Percentiles rank a stretch among this genome's conserved stretches.
These are phyloP conservation scores for Alloscopus bannaensis DNA, from an alignment of 2,888 invertebrate species.

Conservation along the genomic window DNA sequence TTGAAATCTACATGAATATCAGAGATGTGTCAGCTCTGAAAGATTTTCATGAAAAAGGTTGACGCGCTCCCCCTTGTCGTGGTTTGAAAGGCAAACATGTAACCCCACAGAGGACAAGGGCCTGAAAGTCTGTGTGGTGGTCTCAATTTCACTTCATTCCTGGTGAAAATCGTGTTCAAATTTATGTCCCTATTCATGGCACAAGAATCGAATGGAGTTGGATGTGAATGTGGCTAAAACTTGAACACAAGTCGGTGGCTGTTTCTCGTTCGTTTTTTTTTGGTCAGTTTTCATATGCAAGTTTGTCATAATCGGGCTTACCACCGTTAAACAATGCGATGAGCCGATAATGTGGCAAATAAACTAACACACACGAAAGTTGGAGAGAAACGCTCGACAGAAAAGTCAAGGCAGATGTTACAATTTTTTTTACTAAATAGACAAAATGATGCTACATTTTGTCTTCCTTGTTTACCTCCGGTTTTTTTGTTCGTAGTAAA, in stretches of 20 bases:
- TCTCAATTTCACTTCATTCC: slow-evolving; percentile 47
- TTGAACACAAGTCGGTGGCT: too few relatives aligned
- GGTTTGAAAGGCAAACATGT: slow-evolving; percentile 70
- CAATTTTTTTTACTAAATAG: too few relatives aligned
- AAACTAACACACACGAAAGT: background rate
- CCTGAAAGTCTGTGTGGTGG: slow-evolving; percentile 61
- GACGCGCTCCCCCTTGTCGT: slow-evolving; percentile 71
- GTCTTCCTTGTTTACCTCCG: background rate
- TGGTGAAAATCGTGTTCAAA: slow-evolving; percentile 9
- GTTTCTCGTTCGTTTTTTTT: too few relatives aligned
- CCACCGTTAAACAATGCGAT: slow-evolving; percentile 10
- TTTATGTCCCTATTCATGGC: too few relatives aligned
- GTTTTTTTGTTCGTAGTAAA: slow-evolving; percentile 16
- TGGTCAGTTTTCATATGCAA: too few relatives aligned
- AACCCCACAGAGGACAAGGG: slow-evolving; percentile 67
- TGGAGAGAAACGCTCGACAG: background rate
- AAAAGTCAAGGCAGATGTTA: slow-evolving; percentile 14
- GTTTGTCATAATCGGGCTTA: too few relatives aligned
- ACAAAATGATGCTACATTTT: background rate
- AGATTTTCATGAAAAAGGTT: slow-evolving; percentile 65
- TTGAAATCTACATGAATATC: slow-evolving; percentile 36
- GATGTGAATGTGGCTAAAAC: too few relatives aligned
- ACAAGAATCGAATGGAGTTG: background rate
- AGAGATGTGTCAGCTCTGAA: slow-evolving; percentile 44
- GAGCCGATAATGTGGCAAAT: slow-evolving; percentile 36